phyloP scores from a whole-genome alignment of 2,888 invertebrate species.

The Cerceris rybyensis region DNA sequence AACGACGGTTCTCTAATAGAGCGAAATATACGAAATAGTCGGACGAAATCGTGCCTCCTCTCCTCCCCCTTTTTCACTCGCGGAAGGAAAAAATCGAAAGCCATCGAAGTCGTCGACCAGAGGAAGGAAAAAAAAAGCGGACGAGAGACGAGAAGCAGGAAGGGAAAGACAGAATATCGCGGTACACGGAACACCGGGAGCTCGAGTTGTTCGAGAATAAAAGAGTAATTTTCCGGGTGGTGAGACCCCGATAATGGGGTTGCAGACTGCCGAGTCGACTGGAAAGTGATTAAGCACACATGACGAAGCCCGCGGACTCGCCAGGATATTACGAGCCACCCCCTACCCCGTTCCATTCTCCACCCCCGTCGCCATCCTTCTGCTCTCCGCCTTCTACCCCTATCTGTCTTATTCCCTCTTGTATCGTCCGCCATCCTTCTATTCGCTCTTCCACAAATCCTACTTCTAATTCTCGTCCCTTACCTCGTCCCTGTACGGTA shows the following conservation, averaged over 20 bases:
- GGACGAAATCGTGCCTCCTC: background rate
- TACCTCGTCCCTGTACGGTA: slow-evolving; percentile 46
- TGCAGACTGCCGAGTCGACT: slow-evolving; percentile 81
- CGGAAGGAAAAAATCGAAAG: slow-evolving; percentile 38
- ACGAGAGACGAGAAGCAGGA: slow-evolving; percentile 17
- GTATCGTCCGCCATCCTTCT: slow-evolving; percentile 44
- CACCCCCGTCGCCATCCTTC: slow-evolving; percentile 51
- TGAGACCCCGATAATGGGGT: slow-evolving; percentile 81
- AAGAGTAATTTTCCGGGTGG: slow-evolving; percentile 82
- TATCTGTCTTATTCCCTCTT: slow-evolving; percentile 42
- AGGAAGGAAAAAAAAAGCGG: slow-evolving; percentile 44
- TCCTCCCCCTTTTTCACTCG: background rate
- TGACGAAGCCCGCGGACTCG: slow-evolving; percentile 79
- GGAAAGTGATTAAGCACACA: slow-evolving; percentile 82
- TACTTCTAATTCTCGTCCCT: slow-evolving; percentile 50
- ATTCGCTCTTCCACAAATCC: slow-evolving; percentile 27
- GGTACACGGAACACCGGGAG: slow-evolving; percentile 67
- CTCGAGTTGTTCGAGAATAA: slow-evolving; percentile 79
- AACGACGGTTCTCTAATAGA: slow-evolving; percentile 66
- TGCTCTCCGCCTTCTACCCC: slow-evolving; percentile 22
- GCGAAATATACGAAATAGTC: slow-evolving; percentile 57
- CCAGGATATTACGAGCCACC: slow-evolving; percentile 79
- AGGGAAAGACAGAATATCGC: slow-evolving; percentile 59
- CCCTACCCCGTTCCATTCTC: slow-evolving; percentile 65
- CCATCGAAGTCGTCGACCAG: slow-evolving; percentile 48